Conservation (phyloP, 1,140 invertebrate species). For the Orchesella cincta region DNA sequence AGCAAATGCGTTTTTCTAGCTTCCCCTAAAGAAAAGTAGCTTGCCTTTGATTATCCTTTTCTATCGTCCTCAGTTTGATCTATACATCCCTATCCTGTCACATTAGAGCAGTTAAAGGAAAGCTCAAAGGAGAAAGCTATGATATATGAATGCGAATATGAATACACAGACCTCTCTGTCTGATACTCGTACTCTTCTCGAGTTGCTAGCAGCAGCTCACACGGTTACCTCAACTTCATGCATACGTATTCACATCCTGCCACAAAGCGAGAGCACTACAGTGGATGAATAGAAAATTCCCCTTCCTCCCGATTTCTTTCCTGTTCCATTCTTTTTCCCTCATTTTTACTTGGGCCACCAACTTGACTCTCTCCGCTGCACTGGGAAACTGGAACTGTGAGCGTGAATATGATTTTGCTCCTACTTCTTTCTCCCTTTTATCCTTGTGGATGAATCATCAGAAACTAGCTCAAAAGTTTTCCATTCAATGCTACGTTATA, state of each 20-base stretch:
- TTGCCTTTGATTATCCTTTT: neutral
- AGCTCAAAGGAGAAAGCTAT: slow-evolving; percentile 22
- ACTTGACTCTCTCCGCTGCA: neutral
- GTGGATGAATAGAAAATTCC: slow-evolving; percentile 13
- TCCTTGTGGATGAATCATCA: too few relatives aligned
- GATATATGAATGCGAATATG: slow-evolving; percentile 7
- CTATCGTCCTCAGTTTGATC: neutral
- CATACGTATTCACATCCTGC: neutral
- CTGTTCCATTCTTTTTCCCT: neutral
- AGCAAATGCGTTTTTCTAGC: too few relatives aligned
- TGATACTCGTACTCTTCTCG: neutral
- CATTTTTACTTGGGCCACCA: neutral
- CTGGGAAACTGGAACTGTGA: neutral
- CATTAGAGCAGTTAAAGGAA: neutral
- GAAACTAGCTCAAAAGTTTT: too few relatives aligned
- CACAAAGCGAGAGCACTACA: neutral
- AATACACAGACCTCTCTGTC: neutral
- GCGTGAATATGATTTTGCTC: neutral
- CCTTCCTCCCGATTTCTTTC: neutral
- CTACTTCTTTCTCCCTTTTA: too few relatives aligned
- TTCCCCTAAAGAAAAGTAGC: too few relatives aligned
- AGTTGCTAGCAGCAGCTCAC: neutral
- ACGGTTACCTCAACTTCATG: neutral
- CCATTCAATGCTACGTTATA: too few relatives aligned
- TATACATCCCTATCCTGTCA: slow-evolving; percentile 17